Evolutionary conservation across 1,140 invertebrate genomes (phyloP), one percentile per base, ranked within the genome.

Genomic region (Acromyrmex heyeri): DNA sequence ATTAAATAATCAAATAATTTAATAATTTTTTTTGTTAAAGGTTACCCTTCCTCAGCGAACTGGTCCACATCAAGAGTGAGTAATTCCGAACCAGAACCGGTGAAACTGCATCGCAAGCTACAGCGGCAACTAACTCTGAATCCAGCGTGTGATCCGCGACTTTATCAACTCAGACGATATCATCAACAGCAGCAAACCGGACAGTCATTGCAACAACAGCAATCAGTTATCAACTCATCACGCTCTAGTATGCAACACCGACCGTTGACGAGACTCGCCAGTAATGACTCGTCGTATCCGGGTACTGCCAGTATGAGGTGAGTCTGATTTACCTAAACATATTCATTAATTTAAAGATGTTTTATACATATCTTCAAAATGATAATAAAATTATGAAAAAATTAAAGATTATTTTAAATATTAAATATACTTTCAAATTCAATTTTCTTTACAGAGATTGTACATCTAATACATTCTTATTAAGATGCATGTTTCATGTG

Each of bases 111-210:
- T 91, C 95, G 97, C 70, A 98, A 98, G 93, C 94, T 99, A 5
- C 97, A 97, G 67, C 96, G 98, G 38, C 98, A 98, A 90, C 95
- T 98, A 24, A 98, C 98, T 1, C 93, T 98, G 0, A 98, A 98
- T 95, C 98, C 98, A 0, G 94, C 95, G 4, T 97, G 96, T 88
- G 98, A 98, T 95, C 97, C 97, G 10, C 95, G 98, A 72, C 94
- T 98, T 64, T 96, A 94, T 91, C 95, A 96, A 70, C 89, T 96
- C 73, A 92, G 94, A 77, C 91, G 95, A 75, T 95, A 95, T 90
- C 85, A 92, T 34, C 87, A 92, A 93, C 91, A 86, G 57, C 93
- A 5, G 94, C 95, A 69, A 89, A 94, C 91, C 3, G 16, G 59
- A 55, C 86, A 90, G 65, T 86, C 88, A 78, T 48, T 55, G 30